Percentiles rank a stretch among this genome's conserved stretches.
Evolutionary conservation across 2,797 vertebrate genomes (phyloP).

Genomic region (Sebastes trivittatus): DNA sequence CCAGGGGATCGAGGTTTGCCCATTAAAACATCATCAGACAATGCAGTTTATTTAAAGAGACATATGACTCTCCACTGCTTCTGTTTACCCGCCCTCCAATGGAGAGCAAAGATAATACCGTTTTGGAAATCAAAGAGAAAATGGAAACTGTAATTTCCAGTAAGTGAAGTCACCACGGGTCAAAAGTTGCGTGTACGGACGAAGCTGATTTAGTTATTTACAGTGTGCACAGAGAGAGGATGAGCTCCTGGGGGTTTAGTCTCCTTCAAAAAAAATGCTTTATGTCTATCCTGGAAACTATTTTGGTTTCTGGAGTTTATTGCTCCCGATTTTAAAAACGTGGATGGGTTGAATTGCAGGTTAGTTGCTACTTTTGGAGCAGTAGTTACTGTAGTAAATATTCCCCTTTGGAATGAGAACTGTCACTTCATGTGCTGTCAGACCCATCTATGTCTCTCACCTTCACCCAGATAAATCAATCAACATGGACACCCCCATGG

Average conservation of each 20-base stretch:
- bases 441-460: slow-evolving; percentile 21
- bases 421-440: neutral
- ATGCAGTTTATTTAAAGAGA: slow-evolving; percentile 76
- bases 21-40: slow-evolving; percentile 79
- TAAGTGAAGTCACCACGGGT: slow-evolving; percentile 50
- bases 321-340: slow-evolving; percentile 17
- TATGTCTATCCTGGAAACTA: slow-evolving; percentile 26
- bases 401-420: neutral
- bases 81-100: slow-evolving; percentile 69
- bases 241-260: slow-evolving; percentile 22
- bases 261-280: slow-evolving; percentile 27
- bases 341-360: neutral
- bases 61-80: slow-evolving; percentile 64
- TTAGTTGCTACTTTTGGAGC: neutral
- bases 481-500: slow-evolving; percentile 27
- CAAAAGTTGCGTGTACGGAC: slow-evolving; percentile 51
- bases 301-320: slow-evolving; percentile 25
- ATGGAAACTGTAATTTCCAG: slow-evolving; percentile 56
- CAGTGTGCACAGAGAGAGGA: slow-evolving; percentile 25
- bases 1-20: slow-evolving; percentile 68
- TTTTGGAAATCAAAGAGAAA: slow-evolving; percentile 60
- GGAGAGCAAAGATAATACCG: slow-evolving; percentile 63
- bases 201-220: slow-evolving; percentile 56
- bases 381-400: neutral
- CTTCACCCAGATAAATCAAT: slow-evolving; percentile 45